Evolutionary conservation across 2,797 vertebrate genomes (phyloP), one percentile per base, ranked within the genome.

Genomic region (Dallia pectoralis): DNA sequence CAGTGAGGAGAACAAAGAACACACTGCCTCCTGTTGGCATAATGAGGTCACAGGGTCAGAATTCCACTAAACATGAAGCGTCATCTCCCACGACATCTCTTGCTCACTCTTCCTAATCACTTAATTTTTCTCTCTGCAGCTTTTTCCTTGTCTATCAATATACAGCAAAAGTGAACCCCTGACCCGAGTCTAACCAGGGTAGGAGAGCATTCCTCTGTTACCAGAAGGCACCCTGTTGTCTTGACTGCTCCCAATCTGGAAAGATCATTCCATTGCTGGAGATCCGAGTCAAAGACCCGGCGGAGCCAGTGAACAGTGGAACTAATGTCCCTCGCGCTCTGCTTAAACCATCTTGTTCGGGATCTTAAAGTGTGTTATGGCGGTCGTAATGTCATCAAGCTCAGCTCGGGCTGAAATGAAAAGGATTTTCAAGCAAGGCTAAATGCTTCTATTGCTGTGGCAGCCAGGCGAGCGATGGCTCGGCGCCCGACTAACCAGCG

Each of bases 41-140:
- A 95, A 95, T 95, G 93, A 95, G 93, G 94, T 94, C 93, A 93
- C 82, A 75, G 72, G 89, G 91, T 91, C 86, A 91, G 77, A 81
- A 81, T 29, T 77, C 25, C 36, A 19, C 66, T 30, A 25, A 40
- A 12, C 27, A 25, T 32, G 22, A n/a, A 56, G 53, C 29, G 49
- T 15, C 25, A 9, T 68, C 33, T 62, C 25, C 44, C 59, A 36
- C 32, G 2, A 15, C 40, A 18, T 66, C 16, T 33, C 68, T 29
- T 7, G 56, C 19, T 70, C 32, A 33, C 19, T 40, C 49, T 59
- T 14, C 27, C 40, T 27, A 25, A 44, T 44, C 40, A 44, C 40
- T 67, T 40, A 14, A 33, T 47, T 40, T 47, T 11, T 25, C n/a
- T 67, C n/a, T 67, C 65, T 67, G 11, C 29, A 30, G 27, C 47